Evolutionary conservation across 2,888 invertebrate genomes (phyloP).

Genomic region (Strigamia transsilvanica): DNA sequence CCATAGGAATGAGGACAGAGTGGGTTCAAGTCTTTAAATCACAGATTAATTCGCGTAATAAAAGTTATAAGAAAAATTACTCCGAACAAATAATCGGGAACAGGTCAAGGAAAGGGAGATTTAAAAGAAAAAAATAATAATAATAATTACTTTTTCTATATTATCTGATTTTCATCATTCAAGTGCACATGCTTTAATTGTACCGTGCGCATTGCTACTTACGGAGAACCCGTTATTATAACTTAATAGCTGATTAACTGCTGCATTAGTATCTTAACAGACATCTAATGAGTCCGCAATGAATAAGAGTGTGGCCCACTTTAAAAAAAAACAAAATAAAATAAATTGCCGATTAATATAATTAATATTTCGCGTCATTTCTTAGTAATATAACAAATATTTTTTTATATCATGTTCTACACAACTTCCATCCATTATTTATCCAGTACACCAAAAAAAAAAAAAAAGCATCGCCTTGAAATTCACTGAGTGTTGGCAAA

Average conservation of each 20-base stretch:
- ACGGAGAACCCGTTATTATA: background rate
- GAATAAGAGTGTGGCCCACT: too few relatives aligned
- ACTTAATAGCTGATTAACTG: background rate
- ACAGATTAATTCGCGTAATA: background rate
- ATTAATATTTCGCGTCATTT: too few relatives aligned
- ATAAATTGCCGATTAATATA: too few relatives aligned
- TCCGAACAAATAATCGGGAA: background rate
- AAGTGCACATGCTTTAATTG: background rate
- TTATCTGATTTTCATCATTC: slow-evolving; percentile 6
- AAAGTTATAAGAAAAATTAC: background rate
- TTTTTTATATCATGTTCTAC: too few relatives aligned
- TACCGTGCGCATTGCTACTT: background rate
- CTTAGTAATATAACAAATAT: too few relatives aligned
- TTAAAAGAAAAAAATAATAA: too few relatives aligned
- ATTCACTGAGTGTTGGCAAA: background rate
- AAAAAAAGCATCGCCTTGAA: slow-evolving; percentile 17
- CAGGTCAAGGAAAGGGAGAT: background rate
- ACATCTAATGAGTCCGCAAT: background rate
- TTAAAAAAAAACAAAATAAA: too few relatives aligned
- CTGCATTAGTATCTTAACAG: background rate
- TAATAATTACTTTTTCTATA: background rate
- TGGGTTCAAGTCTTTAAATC: too few relatives aligned
- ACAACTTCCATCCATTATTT: background rate
- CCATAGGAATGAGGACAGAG: too few relatives aligned
- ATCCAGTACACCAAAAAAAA: background rate